Conservation (phyloP, 2,113 vertebrate species). For the Nipponia nippon region DNA sequence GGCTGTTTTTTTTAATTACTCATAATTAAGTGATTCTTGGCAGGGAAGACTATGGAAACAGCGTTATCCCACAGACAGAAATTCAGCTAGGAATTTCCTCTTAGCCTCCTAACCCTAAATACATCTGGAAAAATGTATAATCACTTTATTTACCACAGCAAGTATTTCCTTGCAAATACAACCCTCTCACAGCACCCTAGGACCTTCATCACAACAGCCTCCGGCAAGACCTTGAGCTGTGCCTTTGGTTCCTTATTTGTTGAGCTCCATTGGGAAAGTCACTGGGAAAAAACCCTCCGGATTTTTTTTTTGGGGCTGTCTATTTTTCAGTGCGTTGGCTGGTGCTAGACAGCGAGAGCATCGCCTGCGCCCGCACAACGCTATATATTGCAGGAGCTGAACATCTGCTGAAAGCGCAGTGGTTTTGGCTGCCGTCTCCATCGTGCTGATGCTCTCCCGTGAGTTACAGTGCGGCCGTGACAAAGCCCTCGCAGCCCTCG, state of each 20-base stretch:
- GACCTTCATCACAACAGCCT: not conserved
- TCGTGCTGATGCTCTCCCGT: not conserved
- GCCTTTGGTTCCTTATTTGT: not conserved
- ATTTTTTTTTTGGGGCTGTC: too few species aligned
- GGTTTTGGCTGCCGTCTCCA: not conserved
- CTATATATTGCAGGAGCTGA: not conserved
- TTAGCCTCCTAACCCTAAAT: not conserved
- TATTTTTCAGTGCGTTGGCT: not conserved
- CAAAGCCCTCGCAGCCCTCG: not conserved
- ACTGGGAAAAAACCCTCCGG: not conserved
- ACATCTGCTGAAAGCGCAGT: not conserved
- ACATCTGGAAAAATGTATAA: not conserved
- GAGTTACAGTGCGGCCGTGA: not conserved
- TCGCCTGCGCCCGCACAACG: rapidly evolving
- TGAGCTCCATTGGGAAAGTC: not conserved
- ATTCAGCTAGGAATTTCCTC: constrained; percentile 57
- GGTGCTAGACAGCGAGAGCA: not conserved
- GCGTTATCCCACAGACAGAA: not conserved
- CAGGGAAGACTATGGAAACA: constrained; percentile 13
- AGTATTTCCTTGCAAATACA: not conserved
- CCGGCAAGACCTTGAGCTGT: not conserved
- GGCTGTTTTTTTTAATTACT: not conserved
- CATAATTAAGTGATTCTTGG: constrained; percentile 53
- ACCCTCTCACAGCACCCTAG: not conserved
- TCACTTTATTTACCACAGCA: not conserved